phyloP scores from a whole-genome alignment of 1,140 invertebrate genomes.

The Zaprionus taronus region DNA sequence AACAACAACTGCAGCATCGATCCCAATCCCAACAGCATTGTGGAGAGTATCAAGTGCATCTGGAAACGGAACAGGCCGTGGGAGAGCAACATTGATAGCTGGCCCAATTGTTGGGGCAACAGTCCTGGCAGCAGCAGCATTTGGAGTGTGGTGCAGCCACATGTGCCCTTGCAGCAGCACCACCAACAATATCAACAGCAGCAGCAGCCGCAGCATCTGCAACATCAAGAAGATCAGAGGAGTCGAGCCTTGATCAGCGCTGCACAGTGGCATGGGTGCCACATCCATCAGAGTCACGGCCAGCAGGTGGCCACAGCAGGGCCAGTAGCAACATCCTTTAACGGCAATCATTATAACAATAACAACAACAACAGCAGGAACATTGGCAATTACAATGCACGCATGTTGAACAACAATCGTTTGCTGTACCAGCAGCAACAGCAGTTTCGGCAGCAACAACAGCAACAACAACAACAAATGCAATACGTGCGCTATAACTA shows the following conservation, averaged over 20 bases:
- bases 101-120: slow-evolving; percentile 16
- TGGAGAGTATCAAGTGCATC: slow-evolving; percentile 44
- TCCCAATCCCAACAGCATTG: slow-evolving; percentile 41
- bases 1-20: slow-evolving; percentile 15
- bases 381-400: slow-evolving; percentile 13
- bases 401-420: slow-evolving; percentile 7
- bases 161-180: slow-evolving; percentile 20
- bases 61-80: slow-evolving; percentile 12
- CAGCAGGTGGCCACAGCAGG: neutral
- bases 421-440: slow-evolving; percentile 17
- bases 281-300: slow-evolving; percentile 1
- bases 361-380: slow-evolving; percentile 12
- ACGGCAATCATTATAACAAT: neutral
- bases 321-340: slow-evolving; percentile 4
- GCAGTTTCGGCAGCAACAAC: slow-evolving; percentile 2
- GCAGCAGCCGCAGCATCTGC: neutral
- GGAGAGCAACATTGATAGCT: neutral
- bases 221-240: slow-evolving; percentile 24
- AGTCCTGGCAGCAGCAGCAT: slow-evolving; percentile 26
- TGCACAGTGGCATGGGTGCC: slow-evolving; percentile 1
- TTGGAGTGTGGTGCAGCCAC: slow-evolving; percentile 24
- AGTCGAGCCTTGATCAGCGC: slow-evolving; percentile 5
- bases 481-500: slow-evolving; percentile 16
- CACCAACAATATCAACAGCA: slow-evolving; percentile 8
- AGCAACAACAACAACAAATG: slow-evolving; percentile 11